Conservation (phyloP, 2,113 vertebrate species). For the Callorhinus ursinus region DNA sequence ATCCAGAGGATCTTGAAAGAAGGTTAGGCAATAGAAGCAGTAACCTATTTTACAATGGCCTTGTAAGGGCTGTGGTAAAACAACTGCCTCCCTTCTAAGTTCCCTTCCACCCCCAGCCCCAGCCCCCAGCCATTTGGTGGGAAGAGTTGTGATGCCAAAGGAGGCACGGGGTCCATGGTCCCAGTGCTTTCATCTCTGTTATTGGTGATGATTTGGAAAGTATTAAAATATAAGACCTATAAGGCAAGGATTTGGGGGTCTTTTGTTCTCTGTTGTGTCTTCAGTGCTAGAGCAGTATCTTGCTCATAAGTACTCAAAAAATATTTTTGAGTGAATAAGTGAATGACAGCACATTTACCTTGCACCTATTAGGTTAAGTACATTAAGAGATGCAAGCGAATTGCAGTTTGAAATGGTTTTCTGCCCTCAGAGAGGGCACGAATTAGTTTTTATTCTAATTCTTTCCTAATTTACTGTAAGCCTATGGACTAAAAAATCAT, state of each 20-base stretch:
- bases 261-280: not conserved
- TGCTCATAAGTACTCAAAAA: not conserved
- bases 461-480: not conserved
- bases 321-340: not conserved
- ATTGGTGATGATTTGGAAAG: not conserved
- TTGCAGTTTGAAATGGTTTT: not conserved
- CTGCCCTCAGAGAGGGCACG: not conserved
- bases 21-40: conserved; percentile 25
- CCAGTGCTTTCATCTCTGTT: not conserved
- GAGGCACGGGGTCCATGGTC: not conserved
- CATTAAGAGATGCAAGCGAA: not conserved
- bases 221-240: not conserved
- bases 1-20: conserved; percentile 23
- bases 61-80: not conserved
- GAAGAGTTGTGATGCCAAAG: not conserved
- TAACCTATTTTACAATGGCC: not conserved
- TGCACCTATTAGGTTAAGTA: not conserved
- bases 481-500: not conserved
- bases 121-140: not conserved
- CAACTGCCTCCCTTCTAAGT: not conserved
- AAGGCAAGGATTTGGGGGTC: not conserved
- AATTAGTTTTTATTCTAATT: not conserved
- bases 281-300: not conserved
- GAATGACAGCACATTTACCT: not conserved
- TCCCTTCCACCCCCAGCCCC: not conserved